These are phyloP conservation scores for Diadegma fenestrale DNA, from an alignment of 2,888 invertebrate species.

Conservation along the genomic window DNA sequence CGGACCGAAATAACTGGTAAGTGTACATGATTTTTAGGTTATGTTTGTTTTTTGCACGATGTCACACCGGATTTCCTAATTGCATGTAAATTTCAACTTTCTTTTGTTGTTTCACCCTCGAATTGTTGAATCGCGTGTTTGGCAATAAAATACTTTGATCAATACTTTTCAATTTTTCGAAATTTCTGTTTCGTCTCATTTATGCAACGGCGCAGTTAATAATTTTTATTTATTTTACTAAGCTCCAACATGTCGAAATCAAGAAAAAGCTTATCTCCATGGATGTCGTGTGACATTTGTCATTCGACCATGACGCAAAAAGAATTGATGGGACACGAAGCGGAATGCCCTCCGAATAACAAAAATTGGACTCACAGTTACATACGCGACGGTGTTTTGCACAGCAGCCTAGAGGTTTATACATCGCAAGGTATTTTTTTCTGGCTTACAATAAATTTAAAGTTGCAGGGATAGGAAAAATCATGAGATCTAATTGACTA, in stretches of 20 bases:
- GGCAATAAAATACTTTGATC: background rate
- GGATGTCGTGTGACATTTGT: constrained; percentile 89
- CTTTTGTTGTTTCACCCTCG: background rate
- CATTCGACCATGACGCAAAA: constrained; percentile 86
- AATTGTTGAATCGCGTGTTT: constrained; percentile 3
- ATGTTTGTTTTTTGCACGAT: constrained; percentile 18
- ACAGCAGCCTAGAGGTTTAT: constrained; percentile 80
- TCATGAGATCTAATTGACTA: background rate
- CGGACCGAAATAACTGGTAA: background rate
- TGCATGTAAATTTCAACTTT: background rate
- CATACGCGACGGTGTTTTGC: constrained; percentile 78
- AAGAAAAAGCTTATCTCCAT: constrained; percentile 86
- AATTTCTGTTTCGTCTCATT: background rate
- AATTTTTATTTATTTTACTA: background rate
- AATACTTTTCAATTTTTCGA: background rate
- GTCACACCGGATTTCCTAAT: background rate
- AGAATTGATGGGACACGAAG: constrained; percentile 87
- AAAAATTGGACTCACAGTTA: constrained; percentile 81
- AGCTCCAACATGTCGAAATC: constrained; percentile 82
- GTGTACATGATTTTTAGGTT: constrained; percentile 27
- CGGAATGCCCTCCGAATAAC: constrained; percentile 86
- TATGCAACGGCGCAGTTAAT: background rate
- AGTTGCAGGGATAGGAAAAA: background rate
- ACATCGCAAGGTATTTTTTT: constrained; percentile 77
- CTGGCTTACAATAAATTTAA: background rate